phyloP scores from a whole-genome alignment of 2,888 invertebrate genomes.

The Mylabris sibirica region DNA sequence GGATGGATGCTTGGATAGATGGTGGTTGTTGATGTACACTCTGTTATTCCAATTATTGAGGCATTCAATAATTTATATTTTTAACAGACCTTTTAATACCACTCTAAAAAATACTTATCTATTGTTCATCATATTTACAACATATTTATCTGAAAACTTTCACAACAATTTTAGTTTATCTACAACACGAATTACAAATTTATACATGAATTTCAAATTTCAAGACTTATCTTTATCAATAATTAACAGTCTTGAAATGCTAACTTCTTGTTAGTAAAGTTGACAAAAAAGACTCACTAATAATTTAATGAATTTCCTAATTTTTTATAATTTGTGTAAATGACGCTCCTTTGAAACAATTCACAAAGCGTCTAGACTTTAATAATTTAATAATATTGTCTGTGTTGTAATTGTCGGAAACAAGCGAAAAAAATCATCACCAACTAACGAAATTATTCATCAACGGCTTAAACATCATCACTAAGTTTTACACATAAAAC shows the following conservation, averaged over 20 bases:
- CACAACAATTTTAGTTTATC: neutral
- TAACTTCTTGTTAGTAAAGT: neutral
- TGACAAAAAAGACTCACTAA: neutral
- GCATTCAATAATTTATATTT: conserved; percentile 10
- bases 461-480: neutral
- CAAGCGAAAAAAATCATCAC: neutral
- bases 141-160: neutral
- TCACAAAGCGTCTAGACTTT: neutral
- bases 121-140: neutral
- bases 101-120: neutral
- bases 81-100: neutral
- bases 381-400: neutral
- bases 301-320: neutral
- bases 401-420: neutral
- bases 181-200: neutral
- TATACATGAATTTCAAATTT: neutral
- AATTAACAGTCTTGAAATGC: neutral
- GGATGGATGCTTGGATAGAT: too few species aligned
- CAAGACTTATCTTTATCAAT: neutral
- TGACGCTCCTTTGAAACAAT: neutral
- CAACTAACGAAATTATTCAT: neutral
- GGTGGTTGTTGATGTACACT: conserved; percentile 29
- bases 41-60: conserved; percentile 29
- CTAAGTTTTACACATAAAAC: neutral
- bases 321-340: neutral